phyloP scores from a whole-genome alignment of 1,140 invertebrate species.

The Steinernema feltiae region DNA sequence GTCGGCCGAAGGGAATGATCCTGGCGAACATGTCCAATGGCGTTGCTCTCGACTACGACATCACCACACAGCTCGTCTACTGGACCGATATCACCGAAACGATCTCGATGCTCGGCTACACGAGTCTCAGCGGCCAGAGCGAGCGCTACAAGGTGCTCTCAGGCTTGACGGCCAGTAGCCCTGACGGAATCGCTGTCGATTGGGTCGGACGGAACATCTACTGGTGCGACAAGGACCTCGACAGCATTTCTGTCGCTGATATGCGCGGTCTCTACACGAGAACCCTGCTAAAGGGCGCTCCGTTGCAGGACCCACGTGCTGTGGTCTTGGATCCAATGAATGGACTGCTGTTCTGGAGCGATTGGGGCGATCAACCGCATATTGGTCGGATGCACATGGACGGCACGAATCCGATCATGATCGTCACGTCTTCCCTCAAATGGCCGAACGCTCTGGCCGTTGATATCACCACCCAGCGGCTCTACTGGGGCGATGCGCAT shows the following conservation, averaged over 20 bases:
- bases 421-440: constrained; percentile 58
- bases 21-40: constrained; percentile 30
- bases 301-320: constrained; percentile 65
- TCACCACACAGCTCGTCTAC: constrained; percentile 18
- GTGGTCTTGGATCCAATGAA: constrained; percentile 67
- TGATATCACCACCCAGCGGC: constrained; percentile 58
- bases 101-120: constrained; percentile 18
- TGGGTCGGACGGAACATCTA: constrained; percentile 76
- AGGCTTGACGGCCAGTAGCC: constrained; percentile 61
- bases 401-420: constrained; percentile 59
- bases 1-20: constrained; percentile 22
- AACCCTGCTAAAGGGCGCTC: constrained; percentile 63
- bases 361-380: constrained; percentile 58
- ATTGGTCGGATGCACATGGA: constrained; percentile 64
- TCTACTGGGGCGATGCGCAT: constrained; percentile 51
- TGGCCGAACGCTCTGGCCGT: constrained; percentile 65
- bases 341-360: constrained; percentile 63
- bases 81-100: constrained; percentile 31
- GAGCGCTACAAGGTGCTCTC: constrained; percentile 4
- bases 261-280: constrained; percentile 62
- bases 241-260: constrained; percentile 65
- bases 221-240: constrained; percentile 71
- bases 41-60: constrained; percentile 31
- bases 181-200: constrained; percentile 77
- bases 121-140: constrained; percentile 15